These are phyloP conservation scores for Emydura subglobosa DNA, from an alignment of 2,113 vertebrate species.

Conservation along the genomic window DNA sequence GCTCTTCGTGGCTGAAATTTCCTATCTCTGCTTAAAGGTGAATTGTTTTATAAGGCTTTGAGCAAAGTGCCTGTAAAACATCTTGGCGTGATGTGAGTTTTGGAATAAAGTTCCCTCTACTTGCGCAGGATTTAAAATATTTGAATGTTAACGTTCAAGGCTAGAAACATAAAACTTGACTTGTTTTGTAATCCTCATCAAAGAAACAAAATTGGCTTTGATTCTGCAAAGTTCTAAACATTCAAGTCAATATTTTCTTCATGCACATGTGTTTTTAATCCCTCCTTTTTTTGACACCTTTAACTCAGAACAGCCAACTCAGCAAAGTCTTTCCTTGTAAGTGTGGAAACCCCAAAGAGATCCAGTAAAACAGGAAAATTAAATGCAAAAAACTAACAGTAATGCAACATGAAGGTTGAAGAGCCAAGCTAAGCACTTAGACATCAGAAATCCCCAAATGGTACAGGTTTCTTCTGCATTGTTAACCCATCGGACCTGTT, in stretches of 20 bases:
- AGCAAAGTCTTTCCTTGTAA: not conserved
- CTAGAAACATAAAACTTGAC: not conserved
- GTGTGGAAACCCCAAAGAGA: rapidly evolving
- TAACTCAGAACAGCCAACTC: rapidly evolving
- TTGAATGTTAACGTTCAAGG: rapidly evolving
- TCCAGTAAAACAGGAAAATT: rapidly evolving
- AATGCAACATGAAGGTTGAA: rapidly evolving
- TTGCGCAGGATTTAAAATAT: rapidly evolving
- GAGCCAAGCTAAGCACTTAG: rapidly evolving
- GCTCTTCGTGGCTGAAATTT: not conserved
- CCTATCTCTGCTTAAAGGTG: not conserved
- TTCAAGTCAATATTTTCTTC: rapidly evolving
- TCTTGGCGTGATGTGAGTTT: rapidly evolving
- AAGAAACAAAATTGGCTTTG: not conserved
- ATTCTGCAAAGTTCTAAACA: not conserved
- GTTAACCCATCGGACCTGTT: rapidly evolving
- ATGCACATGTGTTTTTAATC: not conserved
- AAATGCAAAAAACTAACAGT: rapidly evolving
- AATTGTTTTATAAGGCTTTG: rapidly evolving
- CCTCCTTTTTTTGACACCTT: not conserved
- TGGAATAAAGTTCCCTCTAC: not conserved
- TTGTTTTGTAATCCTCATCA: no score
- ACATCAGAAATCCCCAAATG: not conserved
- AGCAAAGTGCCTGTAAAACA: rapidly evolving
- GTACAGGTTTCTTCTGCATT: rapidly evolving